Evolutionary conservation across 23 tunicate species (phyloP), one percentile per base, ranked within the genome.

Genomic region (Trididemnum miniatum): DNA sequence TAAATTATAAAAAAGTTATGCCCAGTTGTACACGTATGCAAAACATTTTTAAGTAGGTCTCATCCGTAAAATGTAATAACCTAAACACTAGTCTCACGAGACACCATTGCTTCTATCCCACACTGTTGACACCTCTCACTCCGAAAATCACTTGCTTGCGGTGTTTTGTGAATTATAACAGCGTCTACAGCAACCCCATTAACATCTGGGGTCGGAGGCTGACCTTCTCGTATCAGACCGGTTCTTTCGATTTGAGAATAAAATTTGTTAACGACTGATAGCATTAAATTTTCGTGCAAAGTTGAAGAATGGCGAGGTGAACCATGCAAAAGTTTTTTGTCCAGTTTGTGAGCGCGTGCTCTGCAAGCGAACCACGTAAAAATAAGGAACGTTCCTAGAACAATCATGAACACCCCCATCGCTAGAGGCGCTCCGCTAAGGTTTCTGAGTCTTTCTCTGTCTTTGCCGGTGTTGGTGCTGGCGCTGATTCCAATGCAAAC

Each of bases 401-500:
- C 72, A 22, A 93, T 71, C 98, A 93, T 93, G 69, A 93, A 93
- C 4, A 85, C 51, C 3, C 98, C 98, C 98, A 93, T 93, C 60
- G 89, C 94, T 69, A 93, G 51, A 9, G 98, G 98, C 0, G 98
- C 92, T 12, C 87, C 89, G 87, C 94, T 88, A 1, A 93, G 79
- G 31, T 84, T 50, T 66, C 76, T 78, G 35, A 93, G 76, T 35
- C 86, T 63, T 31, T 84, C 93, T 5, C 63, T 72, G 38, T 93
- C 98, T 67, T 84, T 84, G 62, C 94, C 90, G 22, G 86, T 88
- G 66, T 93, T 93, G 35, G 90, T 85, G 59, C 79, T 84, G 0
- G 98, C 98, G 49, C 91, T 85, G 25, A 93, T 81, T 0, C 98
- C 98, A 86, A 93, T 93, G 79, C 98, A 93, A 25, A 93, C 88